A percentile compares a stretch with the other conserved stretches of the same genome.
These are phyloP conservation scores for Eubucco bourcierii DNA, from an alignment of 2,113 vertebrate genomes.

Conservation along the genomic window DNA sequence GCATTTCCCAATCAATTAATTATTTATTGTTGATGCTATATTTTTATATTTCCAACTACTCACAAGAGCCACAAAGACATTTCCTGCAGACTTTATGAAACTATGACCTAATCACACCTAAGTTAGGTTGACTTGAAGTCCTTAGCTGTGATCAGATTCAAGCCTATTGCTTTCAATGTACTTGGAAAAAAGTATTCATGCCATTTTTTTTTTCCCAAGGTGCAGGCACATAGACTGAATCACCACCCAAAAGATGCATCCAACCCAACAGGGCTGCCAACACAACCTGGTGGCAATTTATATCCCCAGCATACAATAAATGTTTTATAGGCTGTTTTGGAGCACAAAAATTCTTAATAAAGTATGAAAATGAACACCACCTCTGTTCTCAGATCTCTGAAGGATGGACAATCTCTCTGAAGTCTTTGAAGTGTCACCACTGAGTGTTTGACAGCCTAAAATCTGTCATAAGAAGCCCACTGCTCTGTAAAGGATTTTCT, in stretches of 20 bases:
- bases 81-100: neutral
- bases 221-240: neutral
- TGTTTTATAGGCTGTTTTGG: neutral
- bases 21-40: neutral
- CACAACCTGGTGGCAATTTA: rapidly evolving
- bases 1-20: neutral
- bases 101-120: neutral
- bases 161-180: neutral
- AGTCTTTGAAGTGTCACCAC: neutral
- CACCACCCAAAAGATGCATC: no score
- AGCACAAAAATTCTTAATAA: neutral
- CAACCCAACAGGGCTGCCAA: neutral
- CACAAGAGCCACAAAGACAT: neutral
- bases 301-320: neutral
- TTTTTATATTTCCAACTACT: neutral
- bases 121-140: neutral
- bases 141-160: neutral
- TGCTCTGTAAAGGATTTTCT: neutral
- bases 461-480: neutral
- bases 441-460: rapidly evolving
- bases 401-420: neutral
- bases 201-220: neutral
- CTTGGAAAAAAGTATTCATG: neutral
- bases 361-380: neutral
- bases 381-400: neutral